Evolutionary conservation across 1,140 invertebrate species (phyloP), one percentile per base, ranked within the genome.

Genomic region (Theocolax elegans): DNA sequence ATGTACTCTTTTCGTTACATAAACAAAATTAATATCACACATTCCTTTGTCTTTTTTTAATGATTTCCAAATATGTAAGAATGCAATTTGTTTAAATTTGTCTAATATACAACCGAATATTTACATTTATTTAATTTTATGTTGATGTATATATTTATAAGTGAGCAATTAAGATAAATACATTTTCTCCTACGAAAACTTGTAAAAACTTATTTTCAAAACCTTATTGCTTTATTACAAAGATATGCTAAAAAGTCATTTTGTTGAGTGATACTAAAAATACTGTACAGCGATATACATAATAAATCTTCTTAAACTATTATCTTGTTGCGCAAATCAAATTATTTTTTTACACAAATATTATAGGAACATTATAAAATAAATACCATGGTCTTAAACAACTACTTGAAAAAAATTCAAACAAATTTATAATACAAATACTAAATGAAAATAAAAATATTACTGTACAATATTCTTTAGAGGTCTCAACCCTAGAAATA

Each of bases 31-130:
- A 69, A 46, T 64, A 64, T 70, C 67, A 70, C 60, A 70, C 67
- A 64, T 58, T n/a, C n/a, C n/a, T n/a, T n/a, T n/a, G n/a, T n/a
- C 38, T 49, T 48, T 70, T n/a, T 64, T 64, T 48, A 51, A 70
- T 64, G 60, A 64, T 59, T 70, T 54, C 66, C 54, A 65, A 71
- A 51, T 65, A 66, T 42, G 38, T 56, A 64, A 54, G 53, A 25
- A 71, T 71, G 35, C 40, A 38, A 44, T 59, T 64, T 44, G 44
- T 17, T 70, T 46, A 63, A 62, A 35, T 46, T 71, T 51, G 64
- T 63, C 62, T 71, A 65, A 54, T 71, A 65, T 66, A 71, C 62
- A 71, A 59, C 69, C 42, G 62, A 71, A 66, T 71, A 71, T 71
- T 59, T 71, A 71, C 69, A 71, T 60, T 65, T 42, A 70, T 70